Conservation (phyloP, 2,797 vertebrate species). For the Cheirogaleus major region DNA sequence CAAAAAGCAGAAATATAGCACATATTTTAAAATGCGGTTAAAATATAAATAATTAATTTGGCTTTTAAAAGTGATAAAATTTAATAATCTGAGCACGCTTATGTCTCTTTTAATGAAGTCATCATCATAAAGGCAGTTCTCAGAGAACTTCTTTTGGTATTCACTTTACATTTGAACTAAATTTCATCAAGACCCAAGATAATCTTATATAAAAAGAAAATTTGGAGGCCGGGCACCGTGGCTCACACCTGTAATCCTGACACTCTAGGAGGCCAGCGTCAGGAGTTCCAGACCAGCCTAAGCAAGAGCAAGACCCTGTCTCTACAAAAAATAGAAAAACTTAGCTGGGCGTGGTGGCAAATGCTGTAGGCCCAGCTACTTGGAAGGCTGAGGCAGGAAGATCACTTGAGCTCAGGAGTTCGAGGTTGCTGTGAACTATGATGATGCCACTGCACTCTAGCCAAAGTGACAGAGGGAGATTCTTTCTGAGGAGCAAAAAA, state of each 20-base stretch:
- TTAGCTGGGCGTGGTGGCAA: neutral
- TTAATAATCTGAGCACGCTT: slow-evolving; percentile 41
- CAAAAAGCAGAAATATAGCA: neutral
- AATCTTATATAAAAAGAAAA: slow-evolving; percentile 14
- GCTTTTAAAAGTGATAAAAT: slow-evolving; percentile 24
- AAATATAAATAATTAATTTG: slow-evolving; percentile 45
- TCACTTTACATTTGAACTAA: neutral
- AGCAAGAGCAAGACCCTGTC: neutral
- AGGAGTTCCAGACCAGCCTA: neutral
- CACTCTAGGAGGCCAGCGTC: neutral
- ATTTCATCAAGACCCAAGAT: slow-evolving; percentile 26
- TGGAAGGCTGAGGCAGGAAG: neutral
- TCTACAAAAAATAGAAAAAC: neutral
- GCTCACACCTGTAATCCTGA: neutral
- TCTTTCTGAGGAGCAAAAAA: neutral
- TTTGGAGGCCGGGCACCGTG: neutral
- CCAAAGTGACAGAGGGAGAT: neutral
- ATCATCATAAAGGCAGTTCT: neutral
- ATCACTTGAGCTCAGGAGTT: neutral
- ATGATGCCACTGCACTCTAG: neutral
- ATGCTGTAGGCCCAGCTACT: neutral
- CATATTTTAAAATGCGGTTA: slow-evolving; percentile 25
- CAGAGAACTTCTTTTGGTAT: slow-evolving; percentile 4
- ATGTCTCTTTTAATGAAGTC: neutral
- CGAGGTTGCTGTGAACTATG: neutral